These are phyloP conservation scores for Hermaeophaga mercurialis DNA, from an alignment of 2,888 invertebrate genomes.

Conservation along the genomic window DNA sequence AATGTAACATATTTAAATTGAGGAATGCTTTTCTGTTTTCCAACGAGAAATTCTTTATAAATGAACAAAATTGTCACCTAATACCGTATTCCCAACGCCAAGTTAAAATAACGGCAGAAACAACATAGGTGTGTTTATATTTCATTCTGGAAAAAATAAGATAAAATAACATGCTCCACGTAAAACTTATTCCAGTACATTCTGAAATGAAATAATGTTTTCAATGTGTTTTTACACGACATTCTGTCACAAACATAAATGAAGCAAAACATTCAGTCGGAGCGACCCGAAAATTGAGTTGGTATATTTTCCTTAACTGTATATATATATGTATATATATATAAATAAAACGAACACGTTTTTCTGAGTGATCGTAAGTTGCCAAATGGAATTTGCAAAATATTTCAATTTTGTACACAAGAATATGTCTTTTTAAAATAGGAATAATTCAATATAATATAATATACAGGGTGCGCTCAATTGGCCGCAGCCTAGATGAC, in stretches of 20 bases:
- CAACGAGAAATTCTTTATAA: too few relatives aligned
- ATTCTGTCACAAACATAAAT: constrained; percentile 12
- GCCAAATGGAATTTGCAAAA: not conserved
- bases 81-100: too few relatives aligned
- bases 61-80: too few relatives aligned
- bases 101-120: too few relatives aligned
- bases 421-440: not conserved
- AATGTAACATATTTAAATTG: too few relatives aligned
- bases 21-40: too few relatives aligned
- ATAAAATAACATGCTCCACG: constrained; percentile 2
- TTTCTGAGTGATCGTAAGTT: not conserved
- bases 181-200: not conserved
- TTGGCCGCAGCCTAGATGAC: too few relatives aligned
- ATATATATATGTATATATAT: too few relatives aligned
- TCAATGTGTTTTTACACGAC: constrained; percentile 6
- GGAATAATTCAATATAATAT: too few relatives aligned
- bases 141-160: not conserved
- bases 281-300: not conserved
- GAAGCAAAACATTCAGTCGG: constrained; percentile 3
- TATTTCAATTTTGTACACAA: not conserved
- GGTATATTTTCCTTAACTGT: constrained; percentile 6
- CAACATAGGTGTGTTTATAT: not conserved
- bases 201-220: constrained; percentile 6
- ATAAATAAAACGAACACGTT: constrained; percentile 5
- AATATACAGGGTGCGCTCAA: too few relatives aligned